Base-by-base conservation (phyloP, 1,140 invertebrate species). In the Grapholita molesta region DNA sequence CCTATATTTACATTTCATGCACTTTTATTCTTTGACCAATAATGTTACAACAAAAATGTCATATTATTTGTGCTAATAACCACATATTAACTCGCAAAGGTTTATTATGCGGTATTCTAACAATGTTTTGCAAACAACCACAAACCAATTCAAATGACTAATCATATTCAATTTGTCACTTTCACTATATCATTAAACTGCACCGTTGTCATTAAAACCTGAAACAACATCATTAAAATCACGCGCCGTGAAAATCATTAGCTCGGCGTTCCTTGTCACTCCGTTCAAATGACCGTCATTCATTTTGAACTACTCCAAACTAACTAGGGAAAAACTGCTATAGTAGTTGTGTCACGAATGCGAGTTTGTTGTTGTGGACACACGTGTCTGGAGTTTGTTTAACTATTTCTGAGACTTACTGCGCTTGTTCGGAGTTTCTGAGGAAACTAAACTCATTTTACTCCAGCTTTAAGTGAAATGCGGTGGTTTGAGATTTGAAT, bases 281-380 rank as follows among this genome's bases (percentile, higher is more conserved):
- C 38, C 70, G 57, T 65, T 75, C 69, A 78, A 83, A 82, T 83
- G 83, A 73, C 74, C 76, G 80, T 79, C 76, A 77, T 85, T 83
- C 79, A 77, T 85, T 83, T 85, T 76, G 80, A 78, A 77, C 73
- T 73, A 83, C 74, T 73, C 71, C 38, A 75, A 77, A 81, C 78
- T 80, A 83, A 82, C 79, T 79, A 67, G 74, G 78, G 73, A 76
- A 74, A 76, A 77, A 75, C 75, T 82, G 77, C 71, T 69, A 75
- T 66, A 69, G 77, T 76, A 82, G 73, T 77, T 80, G 73, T 70
- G 77, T 78, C 79, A 82, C 75, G 73, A 66, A 73, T 75, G 52
- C 70, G 69, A 75, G 67, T 66, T 48, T 76, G 72, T 72, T 72
- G 64, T 77, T 35, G 55, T 9, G 21, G 42, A 77, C 73, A 80